Evolutionary conservation across 2,888 invertebrate genomes (phyloP), one percentile per base, ranked within the genome.

Genomic region (Heliconius sara): DNA sequence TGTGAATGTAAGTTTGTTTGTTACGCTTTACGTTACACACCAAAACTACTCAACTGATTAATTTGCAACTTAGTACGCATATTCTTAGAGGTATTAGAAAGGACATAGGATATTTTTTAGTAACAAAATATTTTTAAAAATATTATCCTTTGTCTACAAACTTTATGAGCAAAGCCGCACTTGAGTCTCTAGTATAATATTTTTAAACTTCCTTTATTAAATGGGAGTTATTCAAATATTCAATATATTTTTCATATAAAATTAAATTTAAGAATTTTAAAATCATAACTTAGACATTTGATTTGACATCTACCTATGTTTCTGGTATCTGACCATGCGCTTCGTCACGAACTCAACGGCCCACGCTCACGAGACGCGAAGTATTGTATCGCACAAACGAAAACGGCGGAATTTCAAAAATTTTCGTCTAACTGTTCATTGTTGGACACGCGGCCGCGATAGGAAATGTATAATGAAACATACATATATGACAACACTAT

Each of bases 331-430:
- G 74, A 65, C 76, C 72, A 39, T 72, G 79, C 67, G 67, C 65
- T 63, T 78, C 52, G 75, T 79, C 77, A 81, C 79, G 65, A 71
- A 60, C 76, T 47, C 63, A 34, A 52, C 80, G 67, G 85, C 88
- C 89, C 83, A 88, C 86, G 81, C 81, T 63, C 68, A 72, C 60
- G 30, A 75, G 22, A 60, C 65, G n/a, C 65, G n/a, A 65, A 6
- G 84, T 78, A 83, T 84, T 84, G 86, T 86, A 85, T 86, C 85
- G 87, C 84, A 87, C 86, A 87, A 87, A 88, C 88, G 86, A 88
- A 89, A 88, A 86, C 85, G 84, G 85, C 83, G 91, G 92, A 92
- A 93, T 93, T 90, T 88, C 79, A 89, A 91, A 92, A 90, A 92
- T 91, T 88, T 81, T 88, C 84, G 85, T 87, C 83, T 93, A 93